Evolutionary conservation across 2,888 invertebrate species (phyloP).

Genomic region (Athalia cordata): DNA sequence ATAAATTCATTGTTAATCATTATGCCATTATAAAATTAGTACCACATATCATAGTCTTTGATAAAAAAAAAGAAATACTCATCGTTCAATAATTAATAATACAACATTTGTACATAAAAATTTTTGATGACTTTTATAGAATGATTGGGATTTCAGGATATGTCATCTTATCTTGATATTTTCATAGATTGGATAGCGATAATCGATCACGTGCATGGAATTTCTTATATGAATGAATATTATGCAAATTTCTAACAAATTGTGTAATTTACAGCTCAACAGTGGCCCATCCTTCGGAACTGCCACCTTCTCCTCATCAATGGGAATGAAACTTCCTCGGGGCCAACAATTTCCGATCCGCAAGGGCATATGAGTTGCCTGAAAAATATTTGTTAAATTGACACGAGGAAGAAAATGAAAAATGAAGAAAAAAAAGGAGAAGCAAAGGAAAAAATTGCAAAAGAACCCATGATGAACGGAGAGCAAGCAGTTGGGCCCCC

Average conservation of each 20-base stretch:
- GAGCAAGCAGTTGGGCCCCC: conserved; percentile 33
- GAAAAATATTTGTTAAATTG: conserved; percentile 1
- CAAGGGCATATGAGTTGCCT: conserved; percentile 28
- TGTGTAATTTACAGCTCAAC: conserved; percentile 86
- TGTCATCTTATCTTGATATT: neutral
- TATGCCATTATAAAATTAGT: conserved; percentile 23
- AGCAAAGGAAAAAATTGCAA: neutral
- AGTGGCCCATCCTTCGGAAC: conserved; percentile 97
- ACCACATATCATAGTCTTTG: neutral
- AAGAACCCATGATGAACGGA: conserved; percentile 18
- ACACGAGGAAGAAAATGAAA: conserved; percentile 28
- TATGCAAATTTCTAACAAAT: conserved; percentile 42
- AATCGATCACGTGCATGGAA: conserved; percentile 9
- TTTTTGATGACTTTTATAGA: conserved; percentile 45
- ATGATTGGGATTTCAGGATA: conserved; percentile 20
- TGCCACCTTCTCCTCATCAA: conserved; percentile 98
- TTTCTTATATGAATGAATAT: neutral
- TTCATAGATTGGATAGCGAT: neutral
- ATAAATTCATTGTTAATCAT: conserved; percentile 8
- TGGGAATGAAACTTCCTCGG: conserved; percentile 86
- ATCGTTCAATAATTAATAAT: neutral
- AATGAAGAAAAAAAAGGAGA: conserved; percentile 25
- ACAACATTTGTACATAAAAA: neutral
- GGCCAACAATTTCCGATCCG: conserved; percentile 32
- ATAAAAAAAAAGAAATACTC: neutral